These are phyloP conservation scores for Xanthorhoe designata DNA, from an alignment of 2,888 invertebrate genomes.

Conservation along the genomic window DNA sequence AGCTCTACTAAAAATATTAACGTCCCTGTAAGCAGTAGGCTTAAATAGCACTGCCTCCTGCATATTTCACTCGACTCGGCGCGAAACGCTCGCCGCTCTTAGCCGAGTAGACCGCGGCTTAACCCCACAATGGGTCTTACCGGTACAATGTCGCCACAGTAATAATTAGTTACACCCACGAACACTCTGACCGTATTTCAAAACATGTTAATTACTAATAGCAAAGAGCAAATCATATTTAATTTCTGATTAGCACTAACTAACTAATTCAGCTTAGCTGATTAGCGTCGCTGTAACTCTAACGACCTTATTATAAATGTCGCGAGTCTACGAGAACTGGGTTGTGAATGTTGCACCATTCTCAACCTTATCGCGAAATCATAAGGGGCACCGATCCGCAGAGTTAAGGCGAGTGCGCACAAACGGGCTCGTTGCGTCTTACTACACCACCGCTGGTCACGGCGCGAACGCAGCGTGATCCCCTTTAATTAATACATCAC, in stretches of 20 bases:
- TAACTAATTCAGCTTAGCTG: conserved; percentile 53
- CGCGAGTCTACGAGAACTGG: conserved; percentile 27
- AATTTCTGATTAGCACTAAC: conserved; percentile 54
- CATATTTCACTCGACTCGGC: conserved; percentile 6
- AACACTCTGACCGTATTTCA: conserved; percentile 48
- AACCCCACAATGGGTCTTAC: conserved; percentile 8
- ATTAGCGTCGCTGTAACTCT: conserved; percentile 48
- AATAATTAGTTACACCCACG: conserved; percentile 38
- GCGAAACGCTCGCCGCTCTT: conserved; percentile 3
- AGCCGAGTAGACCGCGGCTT: conserved; percentile 17
- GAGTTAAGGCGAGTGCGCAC: conserved; percentile 24
- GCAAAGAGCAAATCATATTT: conserved; percentile 48
- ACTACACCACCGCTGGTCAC: conserved; percentile 44
- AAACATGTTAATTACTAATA: conserved; percentile 53
- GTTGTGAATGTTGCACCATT: conserved; percentile 13
- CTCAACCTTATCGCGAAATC: conserved; percentile 21
- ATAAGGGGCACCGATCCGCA: conserved; percentile 28
- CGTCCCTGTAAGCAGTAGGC: background rate
- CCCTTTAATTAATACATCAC: conserved; percentile 63
- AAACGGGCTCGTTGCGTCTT: conserved; percentile 11
- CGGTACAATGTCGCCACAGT: conserved; percentile 18
- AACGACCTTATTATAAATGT: conserved; percentile 45
- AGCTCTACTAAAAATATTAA: background rate
- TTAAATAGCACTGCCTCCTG: conserved; percentile 5
- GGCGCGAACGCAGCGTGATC: conserved; percentile 57